These are phyloP conservation scores for pig (Sus scrofa) DNA, from an alignment of 2,113 vertebrate genomes.

Conservation along the genomic window DNA sequence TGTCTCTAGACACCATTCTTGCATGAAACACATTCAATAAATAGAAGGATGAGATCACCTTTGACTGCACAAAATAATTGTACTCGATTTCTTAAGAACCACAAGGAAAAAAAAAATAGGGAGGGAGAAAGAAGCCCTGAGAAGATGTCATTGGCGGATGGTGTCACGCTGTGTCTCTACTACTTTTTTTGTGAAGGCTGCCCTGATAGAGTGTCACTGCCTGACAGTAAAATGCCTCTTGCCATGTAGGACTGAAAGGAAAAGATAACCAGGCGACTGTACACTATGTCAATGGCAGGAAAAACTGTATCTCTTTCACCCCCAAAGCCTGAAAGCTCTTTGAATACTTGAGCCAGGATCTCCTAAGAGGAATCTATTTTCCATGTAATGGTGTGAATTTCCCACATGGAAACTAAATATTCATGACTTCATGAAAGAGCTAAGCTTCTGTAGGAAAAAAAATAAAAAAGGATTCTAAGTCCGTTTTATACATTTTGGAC, in stretches of 20 bases:
- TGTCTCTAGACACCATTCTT: not conserved
- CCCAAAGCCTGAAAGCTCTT: constrained; percentile 67
- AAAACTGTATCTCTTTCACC: constrained; percentile 71
- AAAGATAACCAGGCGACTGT: constrained; percentile 70
- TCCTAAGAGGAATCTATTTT: constrained; percentile 73
- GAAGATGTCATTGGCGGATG: not conserved
- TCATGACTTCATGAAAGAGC: constrained; percentile 76
- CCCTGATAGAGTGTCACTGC: not conserved
- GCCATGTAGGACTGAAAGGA: constrained; percentile 52
- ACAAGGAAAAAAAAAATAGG: no score
- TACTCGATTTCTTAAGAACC: not conserved
- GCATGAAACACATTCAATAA: not conserved
- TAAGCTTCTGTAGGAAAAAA: constrained; percentile 60
- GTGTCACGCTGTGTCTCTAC: not conserved
- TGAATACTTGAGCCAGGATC: constrained; percentile 66
- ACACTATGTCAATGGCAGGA: constrained; percentile 58
- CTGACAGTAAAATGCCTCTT: constrained; percentile 46
- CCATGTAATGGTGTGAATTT: constrained; percentile 69
- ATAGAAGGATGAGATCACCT: constrained; percentile 2
- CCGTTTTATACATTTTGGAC: constrained; percentile 76
- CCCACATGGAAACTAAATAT: constrained; percentile 76
- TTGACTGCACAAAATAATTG: constrained; percentile 7
- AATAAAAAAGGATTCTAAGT: constrained; percentile 70
- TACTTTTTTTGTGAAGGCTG: not conserved
- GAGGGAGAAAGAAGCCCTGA: not conserved